Percentiles rank a stretch among this genome's conserved stretches.
phyloP scores from a whole-genome alignment of 2,797 vertebrate genomes.

The Myioborus melanocephalus region DNA sequence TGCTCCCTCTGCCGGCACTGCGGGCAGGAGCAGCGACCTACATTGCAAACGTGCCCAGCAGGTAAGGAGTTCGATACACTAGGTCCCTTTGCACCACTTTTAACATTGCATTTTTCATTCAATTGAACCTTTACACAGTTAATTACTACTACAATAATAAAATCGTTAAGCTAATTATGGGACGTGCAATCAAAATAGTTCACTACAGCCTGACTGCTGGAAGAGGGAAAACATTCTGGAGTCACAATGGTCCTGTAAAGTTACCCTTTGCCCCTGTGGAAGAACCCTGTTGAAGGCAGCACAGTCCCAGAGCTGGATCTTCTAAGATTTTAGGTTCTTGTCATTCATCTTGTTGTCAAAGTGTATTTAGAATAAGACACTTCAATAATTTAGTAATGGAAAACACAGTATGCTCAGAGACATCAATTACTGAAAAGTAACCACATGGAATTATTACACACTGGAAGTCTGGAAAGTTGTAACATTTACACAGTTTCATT shows the following conservation, averaged over 20 bases:
- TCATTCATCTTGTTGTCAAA: background rate
- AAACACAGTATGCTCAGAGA: background rate
- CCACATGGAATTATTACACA: background rate
- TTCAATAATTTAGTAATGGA: background rate
- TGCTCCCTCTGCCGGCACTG: constrained; percentile 43
- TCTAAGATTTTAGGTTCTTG: background rate
- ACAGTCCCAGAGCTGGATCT: background rate
- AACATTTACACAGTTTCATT: background rate
- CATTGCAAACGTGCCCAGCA: background rate
- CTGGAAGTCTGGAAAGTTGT: background rate
- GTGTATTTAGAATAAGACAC: background rate
- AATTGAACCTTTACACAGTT: background rate
- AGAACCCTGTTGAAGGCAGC: background rate
- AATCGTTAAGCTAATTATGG: background rate
- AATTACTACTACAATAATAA: background rate
- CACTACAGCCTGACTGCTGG: background rate
- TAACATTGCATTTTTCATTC: background rate
- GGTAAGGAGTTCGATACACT: background rate
- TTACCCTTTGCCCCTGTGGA: background rate
- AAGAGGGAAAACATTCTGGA: background rate
- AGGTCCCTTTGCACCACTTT: background rate
- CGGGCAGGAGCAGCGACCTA: background rate
- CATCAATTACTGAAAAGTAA: background rate
- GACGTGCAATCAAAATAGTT: background rate
- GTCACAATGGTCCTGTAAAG: background rate